Evolutionary conservation across 2,888 invertebrate genomes (phyloP).

Genomic region (Hipparchia semele): DNA sequence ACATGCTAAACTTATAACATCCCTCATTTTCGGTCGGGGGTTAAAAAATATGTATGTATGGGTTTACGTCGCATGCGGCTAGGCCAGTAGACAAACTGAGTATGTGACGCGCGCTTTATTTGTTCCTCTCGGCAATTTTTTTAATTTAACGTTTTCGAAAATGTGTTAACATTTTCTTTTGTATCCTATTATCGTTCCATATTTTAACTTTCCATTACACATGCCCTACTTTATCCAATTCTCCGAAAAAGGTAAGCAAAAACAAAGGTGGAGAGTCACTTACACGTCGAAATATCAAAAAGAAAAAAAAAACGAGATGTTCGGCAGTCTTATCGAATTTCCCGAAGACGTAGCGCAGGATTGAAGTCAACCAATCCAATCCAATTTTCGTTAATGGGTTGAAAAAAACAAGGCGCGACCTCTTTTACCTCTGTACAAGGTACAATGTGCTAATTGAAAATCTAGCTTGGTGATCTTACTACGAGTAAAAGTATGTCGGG

Average conservation of each 20-base stretch:
- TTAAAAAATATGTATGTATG: too few species aligned
- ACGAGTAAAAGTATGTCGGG: background rate
- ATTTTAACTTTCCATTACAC: background rate
- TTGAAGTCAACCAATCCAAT: constrained; percentile 45
- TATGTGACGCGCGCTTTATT: too few species aligned
- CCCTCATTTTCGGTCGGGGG: too few species aligned
- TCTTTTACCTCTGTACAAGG: constrained; percentile 27
- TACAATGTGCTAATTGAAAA: constrained; percentile 11
- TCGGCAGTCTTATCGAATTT: constrained; percentile 36
- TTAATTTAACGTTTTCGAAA: too few species aligned
- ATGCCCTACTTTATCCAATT: constrained; percentile 2
- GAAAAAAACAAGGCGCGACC: constrained; percentile 40
- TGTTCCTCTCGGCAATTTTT: too few species aligned
- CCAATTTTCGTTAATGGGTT: constrained; percentile 47
- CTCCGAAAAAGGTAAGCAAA: constrained; percentile 12
- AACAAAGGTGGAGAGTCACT: constrained; percentile 28
- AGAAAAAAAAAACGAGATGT: constrained; percentile 25
- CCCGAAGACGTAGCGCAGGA: constrained; percentile 33
- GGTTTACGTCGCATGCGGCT: too few species aligned
- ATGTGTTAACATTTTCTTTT: background rate
- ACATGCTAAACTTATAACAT: too few species aligned
- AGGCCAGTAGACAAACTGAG: too few species aligned
- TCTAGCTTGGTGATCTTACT: background rate
- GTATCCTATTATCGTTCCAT: background rate
- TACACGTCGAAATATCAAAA: constrained; percentile 29